These are phyloP conservation scores for Criorhina ranunculi DNA, from an alignment of 2,888 invertebrate species.

Conservation along the genomic window DNA sequence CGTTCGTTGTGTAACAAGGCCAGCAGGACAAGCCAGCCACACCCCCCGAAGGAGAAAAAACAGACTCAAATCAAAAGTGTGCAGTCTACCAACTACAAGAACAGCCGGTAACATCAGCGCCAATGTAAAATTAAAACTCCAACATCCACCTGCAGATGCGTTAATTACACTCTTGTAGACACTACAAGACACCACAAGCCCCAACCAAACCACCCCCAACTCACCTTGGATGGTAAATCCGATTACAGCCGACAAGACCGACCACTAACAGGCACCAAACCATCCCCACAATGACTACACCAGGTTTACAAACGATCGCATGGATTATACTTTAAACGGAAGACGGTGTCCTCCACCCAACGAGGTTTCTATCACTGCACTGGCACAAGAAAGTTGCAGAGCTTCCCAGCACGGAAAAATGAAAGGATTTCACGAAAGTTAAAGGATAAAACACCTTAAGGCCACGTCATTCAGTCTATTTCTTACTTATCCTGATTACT, in stretches of 20 bases:
- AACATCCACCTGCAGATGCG: conserved; percentile 69
- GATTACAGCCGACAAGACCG: conserved; percentile 56
- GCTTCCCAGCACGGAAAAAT: conserved; percentile 32
- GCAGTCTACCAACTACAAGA: conserved; percentile 19
- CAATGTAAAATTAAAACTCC: conserved; percentile 59
- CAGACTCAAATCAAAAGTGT: conserved; percentile 19
- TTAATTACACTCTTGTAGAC: conserved; percentile 66
- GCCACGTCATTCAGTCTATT: conserved; percentile 51
- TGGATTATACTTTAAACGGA: conserved; percentile 44
- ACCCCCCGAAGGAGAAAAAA: conserved; percentile 11
- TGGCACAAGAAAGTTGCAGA: conserved; percentile 1
- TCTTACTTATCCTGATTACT: conserved; percentile 20
- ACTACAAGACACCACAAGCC: neutral
- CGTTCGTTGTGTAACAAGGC: conserved; percentile 54
- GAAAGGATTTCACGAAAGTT: conserved; percentile 45
- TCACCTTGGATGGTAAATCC: conserved; percentile 50
- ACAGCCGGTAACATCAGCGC: conserved; percentile 51
- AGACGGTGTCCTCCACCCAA: conserved; percentile 26
- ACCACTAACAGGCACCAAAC: conserved; percentile 30
- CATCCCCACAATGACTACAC: neutral
- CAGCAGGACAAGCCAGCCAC: conserved; percentile 52
- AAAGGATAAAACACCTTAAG: conserved; percentile 25
- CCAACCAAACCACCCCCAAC: neutral
- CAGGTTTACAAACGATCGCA: neutral
- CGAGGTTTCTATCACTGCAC: conserved; percentile 27